Percentiles rank a stretch among this genome's conserved stretches.
phyloP scores from a whole-genome alignment of 2,113 vertebrate species.

The Sphyrna mokarran region DNA sequence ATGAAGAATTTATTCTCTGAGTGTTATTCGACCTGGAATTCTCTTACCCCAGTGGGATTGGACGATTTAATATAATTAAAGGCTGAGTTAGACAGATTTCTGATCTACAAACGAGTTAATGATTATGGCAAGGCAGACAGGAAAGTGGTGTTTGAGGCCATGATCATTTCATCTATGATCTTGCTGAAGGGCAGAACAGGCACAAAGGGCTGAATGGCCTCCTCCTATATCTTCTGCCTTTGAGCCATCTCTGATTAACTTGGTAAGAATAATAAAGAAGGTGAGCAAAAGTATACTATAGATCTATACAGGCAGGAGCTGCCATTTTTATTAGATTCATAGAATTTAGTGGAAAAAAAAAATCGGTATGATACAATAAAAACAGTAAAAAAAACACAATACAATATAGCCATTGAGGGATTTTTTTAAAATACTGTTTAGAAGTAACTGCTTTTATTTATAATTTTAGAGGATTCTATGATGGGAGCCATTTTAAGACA shows the following conservation, averaged over 20 bases:
- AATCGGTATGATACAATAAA: not conserved
- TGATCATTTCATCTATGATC: too few relatives aligned
- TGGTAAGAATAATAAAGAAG: not conserved
- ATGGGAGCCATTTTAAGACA: not conserved
- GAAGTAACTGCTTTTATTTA: not conserved
- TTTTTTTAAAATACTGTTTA: not conserved
- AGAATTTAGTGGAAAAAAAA: not conserved
- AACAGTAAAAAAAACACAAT: not conserved
- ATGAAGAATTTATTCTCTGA: too few relatives aligned
- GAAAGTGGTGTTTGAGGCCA: too few relatives aligned
- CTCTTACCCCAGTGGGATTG: too few relatives aligned
- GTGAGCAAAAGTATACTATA: not conserved
- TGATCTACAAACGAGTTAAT: too few relatives aligned
- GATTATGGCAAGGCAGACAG: too few relatives aligned
- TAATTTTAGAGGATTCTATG: not conserved
- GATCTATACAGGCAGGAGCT: not conserved
- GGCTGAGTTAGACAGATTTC: too few relatives aligned
- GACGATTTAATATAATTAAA: too few relatives aligned
- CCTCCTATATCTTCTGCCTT: too few relatives aligned
- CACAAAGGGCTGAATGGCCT: too few relatives aligned
- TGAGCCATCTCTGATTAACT: not conserved
- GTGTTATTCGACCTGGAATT: too few relatives aligned
- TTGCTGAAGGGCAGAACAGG: too few relatives aligned
- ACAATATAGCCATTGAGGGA: not conserved
- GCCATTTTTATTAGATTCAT: not conserved